phyloP scores from a whole-genome alignment of 1,140 invertebrate species.

The Heliconius congener region DNA sequence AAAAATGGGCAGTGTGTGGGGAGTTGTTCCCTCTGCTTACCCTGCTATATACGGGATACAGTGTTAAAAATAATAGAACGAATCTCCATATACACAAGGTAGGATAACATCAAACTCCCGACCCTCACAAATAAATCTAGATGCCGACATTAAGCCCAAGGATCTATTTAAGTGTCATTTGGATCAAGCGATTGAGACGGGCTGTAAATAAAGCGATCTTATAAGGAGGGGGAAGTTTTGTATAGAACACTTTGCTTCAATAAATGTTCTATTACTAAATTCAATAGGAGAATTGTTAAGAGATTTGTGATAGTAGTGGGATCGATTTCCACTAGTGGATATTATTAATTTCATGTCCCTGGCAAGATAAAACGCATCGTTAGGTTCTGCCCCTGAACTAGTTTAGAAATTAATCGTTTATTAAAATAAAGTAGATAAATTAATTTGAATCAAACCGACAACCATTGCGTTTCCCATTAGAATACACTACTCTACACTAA shows the following conservation, averaged over 20 bases:
- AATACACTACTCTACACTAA: too few relatives aligned
- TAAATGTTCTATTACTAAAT: neutral
- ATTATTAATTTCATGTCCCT: too few relatives aligned
- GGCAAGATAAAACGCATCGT: too few relatives aligned
- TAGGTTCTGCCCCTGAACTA: too few relatives aligned
- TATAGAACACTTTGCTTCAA: neutral
- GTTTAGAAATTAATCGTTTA: too few relatives aligned
- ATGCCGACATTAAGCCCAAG: conserved; percentile 6
- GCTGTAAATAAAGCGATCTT: conserved; percentile 32
- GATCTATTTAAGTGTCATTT: conserved; percentile 19
- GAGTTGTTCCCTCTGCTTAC: too few relatives aligned
- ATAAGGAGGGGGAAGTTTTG: conserved; percentile 10
- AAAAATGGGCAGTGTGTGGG: too few relatives aligned
- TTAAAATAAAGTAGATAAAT: too few relatives aligned
- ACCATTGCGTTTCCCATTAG: too few relatives aligned
- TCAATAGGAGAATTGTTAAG: neutral
- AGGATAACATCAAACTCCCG: neutral
- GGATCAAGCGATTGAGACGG: conserved; percentile 11
- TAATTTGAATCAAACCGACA: too few relatives aligned
- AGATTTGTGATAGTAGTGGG: neutral
- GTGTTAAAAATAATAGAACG: neutral
- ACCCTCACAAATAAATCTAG: conserved; percentile 15
- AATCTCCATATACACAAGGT: neutral
- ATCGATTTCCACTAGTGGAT: too few relatives aligned
- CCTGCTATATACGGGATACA: too few relatives aligned